phyloP scores from a whole-genome alignment of 2,797 vertebrate genomes.

The Epinephelus malabaricus region DNA sequence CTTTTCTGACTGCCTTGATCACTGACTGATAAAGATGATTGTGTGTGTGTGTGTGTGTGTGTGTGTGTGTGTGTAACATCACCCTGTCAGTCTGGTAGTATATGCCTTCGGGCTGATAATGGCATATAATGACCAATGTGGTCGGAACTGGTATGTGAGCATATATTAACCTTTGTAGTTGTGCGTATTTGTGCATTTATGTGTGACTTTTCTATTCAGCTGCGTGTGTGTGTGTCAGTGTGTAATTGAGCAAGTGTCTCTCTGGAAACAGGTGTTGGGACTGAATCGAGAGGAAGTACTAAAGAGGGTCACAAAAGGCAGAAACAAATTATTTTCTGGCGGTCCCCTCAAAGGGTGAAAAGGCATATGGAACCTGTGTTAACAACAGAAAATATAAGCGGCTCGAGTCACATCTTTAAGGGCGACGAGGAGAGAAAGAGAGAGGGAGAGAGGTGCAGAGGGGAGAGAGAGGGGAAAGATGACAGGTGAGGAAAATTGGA shows the following conservation, averaged over 20 bases:
- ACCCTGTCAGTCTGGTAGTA: constrained; percentile 35
- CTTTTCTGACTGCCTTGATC: constrained; percentile 62
- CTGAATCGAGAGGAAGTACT: constrained; percentile 6
- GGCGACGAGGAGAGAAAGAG: constrained; percentile 3
- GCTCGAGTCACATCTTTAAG: constrained; percentile 27
- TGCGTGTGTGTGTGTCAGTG: not conserved
- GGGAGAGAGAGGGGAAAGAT: constrained; percentile 12
- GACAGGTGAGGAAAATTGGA: constrained; percentile 63
- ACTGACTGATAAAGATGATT: constrained; percentile 53
- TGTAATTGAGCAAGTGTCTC: constrained; percentile 22
- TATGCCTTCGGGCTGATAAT: constrained; percentile 40
- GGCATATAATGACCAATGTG: constrained; percentile 12
- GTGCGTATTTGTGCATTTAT: not conserved
- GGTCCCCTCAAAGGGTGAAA: constrained; percentile 33
- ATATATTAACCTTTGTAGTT: not conserved
- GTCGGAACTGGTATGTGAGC: not conserved
- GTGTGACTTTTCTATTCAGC: not conserved
- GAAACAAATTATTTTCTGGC: constrained; percentile 56
- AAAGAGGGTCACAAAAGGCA: constrained; percentile 37
- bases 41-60: not conserved
- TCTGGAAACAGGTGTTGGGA: constrained; percentile 28
- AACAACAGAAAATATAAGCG: constrained; percentile 56
- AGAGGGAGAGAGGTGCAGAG: not conserved
- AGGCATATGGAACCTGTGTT: constrained; percentile 43
- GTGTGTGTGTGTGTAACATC: not conserved